A percentile compares a stretch with the other conserved stretches of the same genome.
Conservation (phyloP, 2,797 vertebrate species). For the Coreius guichenoti region DNA sequence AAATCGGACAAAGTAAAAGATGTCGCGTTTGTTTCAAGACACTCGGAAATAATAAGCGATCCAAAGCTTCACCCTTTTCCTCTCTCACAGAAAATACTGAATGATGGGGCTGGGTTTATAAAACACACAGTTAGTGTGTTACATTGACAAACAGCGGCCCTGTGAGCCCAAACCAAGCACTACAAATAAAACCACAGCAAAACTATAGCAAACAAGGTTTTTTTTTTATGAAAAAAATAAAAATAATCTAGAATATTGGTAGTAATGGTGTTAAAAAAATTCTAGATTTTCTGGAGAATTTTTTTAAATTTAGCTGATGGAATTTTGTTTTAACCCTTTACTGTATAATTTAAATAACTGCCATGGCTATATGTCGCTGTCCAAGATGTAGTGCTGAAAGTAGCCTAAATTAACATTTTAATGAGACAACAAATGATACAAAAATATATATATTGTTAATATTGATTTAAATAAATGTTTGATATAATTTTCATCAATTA, state of each 20-base stretch:
- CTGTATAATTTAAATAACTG: not conserved
- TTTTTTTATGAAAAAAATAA: not conserved
- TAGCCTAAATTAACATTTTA: not conserved
- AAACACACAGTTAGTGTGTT: not conserved
- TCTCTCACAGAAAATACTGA: not conserved
- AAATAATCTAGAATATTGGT: not conserved
- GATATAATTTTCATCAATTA: not conserved
- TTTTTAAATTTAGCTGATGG: not conserved
- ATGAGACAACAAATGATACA: not conserved
- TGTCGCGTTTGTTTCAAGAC: not conserved
- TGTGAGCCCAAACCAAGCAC: conserved; percentile 64
- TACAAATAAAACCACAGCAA: conserved; percentile 37
- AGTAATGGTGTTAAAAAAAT: not conserved
- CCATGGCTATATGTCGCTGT: not conserved
- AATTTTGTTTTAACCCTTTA: not conserved
- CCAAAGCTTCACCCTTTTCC: not conserved
- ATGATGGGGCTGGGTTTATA: conserved; percentile 29
- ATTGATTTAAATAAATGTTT: not conserved
- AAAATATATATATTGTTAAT: not conserved
- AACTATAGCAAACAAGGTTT: conserved; percentile 33
- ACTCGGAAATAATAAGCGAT: not conserved
- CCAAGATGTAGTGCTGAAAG: not conserved
- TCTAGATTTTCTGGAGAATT: not conserved
- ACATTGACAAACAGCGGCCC: conserved; percentile 73
- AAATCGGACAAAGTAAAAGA: not conserved